These are phyloP conservation scores for Drosophila anomelani DNA, from an alignment of 2,888 invertebrate species.

Conservation along the genomic window DNA sequence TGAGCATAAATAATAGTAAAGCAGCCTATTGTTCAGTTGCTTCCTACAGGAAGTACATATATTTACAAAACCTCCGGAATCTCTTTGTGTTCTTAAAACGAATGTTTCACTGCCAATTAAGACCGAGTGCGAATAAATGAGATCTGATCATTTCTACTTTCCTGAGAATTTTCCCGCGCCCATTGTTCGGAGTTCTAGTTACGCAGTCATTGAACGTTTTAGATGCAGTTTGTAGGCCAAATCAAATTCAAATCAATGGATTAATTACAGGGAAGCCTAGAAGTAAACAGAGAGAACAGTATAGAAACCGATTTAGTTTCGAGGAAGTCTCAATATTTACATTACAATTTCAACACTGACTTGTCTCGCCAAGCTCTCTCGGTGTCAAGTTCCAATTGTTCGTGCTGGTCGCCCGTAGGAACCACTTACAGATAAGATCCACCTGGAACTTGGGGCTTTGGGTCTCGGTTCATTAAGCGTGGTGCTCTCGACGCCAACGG, in stretches of 20 bases:
- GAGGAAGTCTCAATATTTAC: slow-evolving; percentile 19
- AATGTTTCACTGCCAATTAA: slow-evolving; percentile 40
- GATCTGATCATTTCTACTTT: slow-evolving; percentile 13
- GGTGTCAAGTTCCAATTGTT: slow-evolving; percentile 33
- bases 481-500: slow-evolving; percentile 25
- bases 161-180: slow-evolving; percentile 16
- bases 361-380: slow-evolving; percentile 12
- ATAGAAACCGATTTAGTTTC: background rate
- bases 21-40: slow-evolving; percentile 17
- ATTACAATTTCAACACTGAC: slow-evolving; percentile 18
- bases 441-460: slow-evolving; percentile 8
- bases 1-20: slow-evolving; percentile 3
- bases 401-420: slow-evolving; percentile 7
- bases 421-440: slow-evolving; percentile 14
- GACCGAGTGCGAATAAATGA: slow-evolving; percentile 18
- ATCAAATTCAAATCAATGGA: background rate
- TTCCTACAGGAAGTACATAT: slow-evolving; percentile 30
- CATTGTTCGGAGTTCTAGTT: slow-evolving; percentile 34
- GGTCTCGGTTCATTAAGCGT: slow-evolving; percentile 23
- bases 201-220: slow-evolving; percentile 16
- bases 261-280: slow-evolving; percentile 27
- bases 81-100: slow-evolving; percentile 18
- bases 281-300: background rate
- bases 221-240: slow-evolving; percentile 4
- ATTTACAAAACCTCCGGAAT: slow-evolving; percentile 4